Percentiles rank a stretch among this genome's conserved stretches.
Evolutionary conservation across 2,113 vertebrate species (phyloP).

Genomic region (Pseudorasbora parva): DNA sequence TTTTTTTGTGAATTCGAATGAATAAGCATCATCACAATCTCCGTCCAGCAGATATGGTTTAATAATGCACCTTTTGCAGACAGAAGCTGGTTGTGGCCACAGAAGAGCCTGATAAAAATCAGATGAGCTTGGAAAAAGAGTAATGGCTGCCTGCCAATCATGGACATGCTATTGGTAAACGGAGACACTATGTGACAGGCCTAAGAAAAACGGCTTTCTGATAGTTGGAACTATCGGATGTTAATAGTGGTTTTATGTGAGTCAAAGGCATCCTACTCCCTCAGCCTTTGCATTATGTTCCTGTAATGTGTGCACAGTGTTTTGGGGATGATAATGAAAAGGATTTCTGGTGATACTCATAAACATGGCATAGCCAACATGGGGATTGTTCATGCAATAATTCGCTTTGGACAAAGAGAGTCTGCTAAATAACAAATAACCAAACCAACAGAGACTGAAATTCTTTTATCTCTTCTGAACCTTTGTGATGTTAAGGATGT

Average conservation of each 20-base stretch:
- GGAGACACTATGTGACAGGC: constrained; percentile 45
- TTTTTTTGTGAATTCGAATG: not conserved
- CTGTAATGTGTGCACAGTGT: not conserved
- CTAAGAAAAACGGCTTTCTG: not conserved
- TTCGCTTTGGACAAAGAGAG: not conserved
- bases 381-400: not conserved
- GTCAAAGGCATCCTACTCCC: constrained; percentile 28
- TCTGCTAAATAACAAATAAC: constrained; percentile 7
- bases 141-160: constrained; percentile 28
- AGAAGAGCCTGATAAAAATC: constrained; percentile 33
- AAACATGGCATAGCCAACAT: not conserved
- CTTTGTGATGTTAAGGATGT: constrained; percentile 12
- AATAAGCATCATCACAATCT: not conserved
- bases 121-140: not conserved
- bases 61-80: not conserved
- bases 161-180: constrained; percentile 14
- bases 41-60: not conserved
- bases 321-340: constrained; percentile 27
- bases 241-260: constrained; percentile 52
- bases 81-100: constrained; percentile 12
- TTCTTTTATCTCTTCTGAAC: not conserved
- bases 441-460: constrained; percentile 4
- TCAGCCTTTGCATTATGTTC: not conserved
- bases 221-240: constrained; percentile 44
- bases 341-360: constrained; percentile 5